These are phyloP conservation scores for Lottia gigantea DNA, from an alignment of 2,888 invertebrate genomes.

Conservation along the genomic window DNA sequence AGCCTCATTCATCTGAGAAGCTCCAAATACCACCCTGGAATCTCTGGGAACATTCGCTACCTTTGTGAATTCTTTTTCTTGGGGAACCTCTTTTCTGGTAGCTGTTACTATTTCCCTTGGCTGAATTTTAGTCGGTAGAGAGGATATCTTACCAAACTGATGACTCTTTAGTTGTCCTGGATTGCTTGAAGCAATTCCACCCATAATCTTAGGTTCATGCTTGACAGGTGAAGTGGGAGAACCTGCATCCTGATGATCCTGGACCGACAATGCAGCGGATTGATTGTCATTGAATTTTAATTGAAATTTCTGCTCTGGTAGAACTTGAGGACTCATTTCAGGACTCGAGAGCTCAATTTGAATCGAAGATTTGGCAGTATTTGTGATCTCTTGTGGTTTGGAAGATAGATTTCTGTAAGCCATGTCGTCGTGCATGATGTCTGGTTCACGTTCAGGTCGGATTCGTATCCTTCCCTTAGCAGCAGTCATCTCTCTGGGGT, in stretches of 20 bases:
- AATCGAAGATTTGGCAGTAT: slow-evolving; percentile 3
- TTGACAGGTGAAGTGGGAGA: neutral
- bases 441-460: slow-evolving; percentile 36
- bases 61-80: neutral
- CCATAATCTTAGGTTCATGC: neutral
- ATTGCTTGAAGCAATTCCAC: neutral
- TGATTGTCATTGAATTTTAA: neutral
- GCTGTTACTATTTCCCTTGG: slow-evolving; percentile 5
- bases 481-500: slow-evolving; percentile 16
- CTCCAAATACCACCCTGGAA: neutral
- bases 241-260: neutral
- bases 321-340: neutral
- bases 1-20: too few relatives aligned
- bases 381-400: neutral
- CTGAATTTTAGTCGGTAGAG: slow-evolving; percentile 4
- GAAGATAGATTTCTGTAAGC: slow-evolving; percentile 25
- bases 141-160: neutral
- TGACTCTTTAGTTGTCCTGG: neutral
- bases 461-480: slow-evolving; percentile 27
- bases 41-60: neutral
- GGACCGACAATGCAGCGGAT: neutral
- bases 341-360: slow-evolving; percentile 12
- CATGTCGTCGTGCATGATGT: slow-evolving; percentile 42
- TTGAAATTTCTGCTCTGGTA: neutral
- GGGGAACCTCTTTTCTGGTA: neutral